Percentiles rank a stretch among this genome's conserved stretches.
phyloP scores from a whole-genome alignment of 2,113 vertebrate species.

The Calyptommatus sinebrachiatus region DNA sequence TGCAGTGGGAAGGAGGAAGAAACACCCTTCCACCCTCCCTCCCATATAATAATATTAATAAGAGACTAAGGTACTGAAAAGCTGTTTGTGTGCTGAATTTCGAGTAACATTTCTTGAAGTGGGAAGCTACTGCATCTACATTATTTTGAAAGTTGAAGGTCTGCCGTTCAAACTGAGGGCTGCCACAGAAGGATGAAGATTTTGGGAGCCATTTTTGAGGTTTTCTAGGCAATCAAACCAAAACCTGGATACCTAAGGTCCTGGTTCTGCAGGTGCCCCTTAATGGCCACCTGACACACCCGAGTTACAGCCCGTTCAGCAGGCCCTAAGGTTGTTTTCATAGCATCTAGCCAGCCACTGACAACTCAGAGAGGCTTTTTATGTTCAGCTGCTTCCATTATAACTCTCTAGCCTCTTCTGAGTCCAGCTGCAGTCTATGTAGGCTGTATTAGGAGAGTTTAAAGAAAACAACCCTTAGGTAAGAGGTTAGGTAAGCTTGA shows the following conservation, averaged over 20 bases:
- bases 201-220: neutral
- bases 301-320: neutral
- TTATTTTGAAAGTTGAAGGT: constrained; percentile 24
- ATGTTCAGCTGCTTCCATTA: neutral
- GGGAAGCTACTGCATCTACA: neutral
- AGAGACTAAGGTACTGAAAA: constrained; percentile 41
- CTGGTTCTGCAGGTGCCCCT: neutral
- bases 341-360: neutral
- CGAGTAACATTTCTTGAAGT: constrained; percentile 41
- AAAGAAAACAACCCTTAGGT: neutral
- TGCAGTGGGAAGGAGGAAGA: constrained; percentile 52
- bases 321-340: neutral
- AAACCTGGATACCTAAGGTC: neutral
- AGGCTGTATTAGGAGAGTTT: neutral
- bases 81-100: constrained; percentile 51
- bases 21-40: constrained; percentile 50
- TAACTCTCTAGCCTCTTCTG: neutral
- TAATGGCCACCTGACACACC: neutral
- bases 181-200: neutral
- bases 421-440: neutral
- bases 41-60: constrained; percentile 38
- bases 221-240: constrained; percentile 6
- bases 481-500: constrained; percentile 26
- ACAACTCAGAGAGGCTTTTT: neutral
- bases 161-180: neutral